Conservation (phyloP, 2,888 invertebrate species). For the Pristionchus arcanus region DNA sequence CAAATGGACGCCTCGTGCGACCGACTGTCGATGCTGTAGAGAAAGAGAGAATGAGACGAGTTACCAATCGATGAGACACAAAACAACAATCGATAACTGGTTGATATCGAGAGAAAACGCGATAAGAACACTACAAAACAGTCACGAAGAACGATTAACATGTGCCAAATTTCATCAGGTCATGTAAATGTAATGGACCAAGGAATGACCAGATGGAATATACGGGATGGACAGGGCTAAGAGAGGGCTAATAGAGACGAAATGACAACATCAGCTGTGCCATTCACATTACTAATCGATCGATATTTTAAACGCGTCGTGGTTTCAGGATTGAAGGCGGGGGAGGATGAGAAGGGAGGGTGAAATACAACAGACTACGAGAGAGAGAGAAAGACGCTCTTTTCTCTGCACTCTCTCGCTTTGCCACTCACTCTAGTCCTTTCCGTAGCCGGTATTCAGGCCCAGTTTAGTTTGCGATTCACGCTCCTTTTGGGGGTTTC, state of each 20-base stretch:
- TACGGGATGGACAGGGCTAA: background rate
- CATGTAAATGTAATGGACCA: background rate
- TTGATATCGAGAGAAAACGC: background rate
- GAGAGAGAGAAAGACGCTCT: background rate
- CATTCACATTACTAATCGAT: background rate
- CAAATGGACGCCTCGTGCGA: background rate
- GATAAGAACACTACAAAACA: background rate
- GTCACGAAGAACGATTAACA: background rate
- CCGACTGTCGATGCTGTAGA: background rate
- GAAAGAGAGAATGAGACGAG: background rate
- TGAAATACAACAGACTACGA: background rate
- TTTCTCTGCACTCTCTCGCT: background rate
- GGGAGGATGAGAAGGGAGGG: background rate
- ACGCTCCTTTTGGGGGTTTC: background rate
- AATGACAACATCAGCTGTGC: background rate
- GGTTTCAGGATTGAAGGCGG: background rate
- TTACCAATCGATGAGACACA: background rate
- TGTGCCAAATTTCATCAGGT: constrained; percentile 13
- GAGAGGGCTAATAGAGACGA: background rate
- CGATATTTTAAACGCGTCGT: constrained; percentile 6
- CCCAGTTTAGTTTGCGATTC: constrained; percentile 46
- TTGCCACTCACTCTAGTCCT: background rate
- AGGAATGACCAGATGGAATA: background rate
- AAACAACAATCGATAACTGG: background rate
- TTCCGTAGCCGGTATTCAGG: constrained; percentile 33